Percentiles rank a stretch among this genome's conserved stretches.
phyloP scores from a whole-genome alignment of 2,113 vertebrate genomes.

The Nibea albiflora region DNA sequence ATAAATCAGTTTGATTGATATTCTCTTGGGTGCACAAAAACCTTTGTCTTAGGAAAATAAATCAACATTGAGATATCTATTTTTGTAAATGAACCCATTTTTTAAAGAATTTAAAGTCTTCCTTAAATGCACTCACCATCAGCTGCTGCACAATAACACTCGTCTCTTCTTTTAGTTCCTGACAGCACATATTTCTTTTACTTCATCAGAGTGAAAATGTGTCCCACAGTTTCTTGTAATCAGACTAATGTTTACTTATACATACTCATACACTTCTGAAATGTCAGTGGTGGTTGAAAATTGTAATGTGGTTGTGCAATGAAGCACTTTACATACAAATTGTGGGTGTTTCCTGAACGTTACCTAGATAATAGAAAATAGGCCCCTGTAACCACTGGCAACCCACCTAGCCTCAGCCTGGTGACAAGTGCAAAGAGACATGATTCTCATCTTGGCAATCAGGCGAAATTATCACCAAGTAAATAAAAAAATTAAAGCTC shows the following conservation, averaged over 20 bases:
- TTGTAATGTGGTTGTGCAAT: constrained; percentile 43
- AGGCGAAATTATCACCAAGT: constrained; percentile 22
- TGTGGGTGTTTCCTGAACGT: constrained; percentile 81
- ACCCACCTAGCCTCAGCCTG: constrained; percentile 60
- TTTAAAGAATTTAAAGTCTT: background rate
- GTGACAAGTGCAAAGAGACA: constrained; percentile 54
- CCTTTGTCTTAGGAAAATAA: background rate
- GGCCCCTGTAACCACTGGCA: constrained; percentile 78
- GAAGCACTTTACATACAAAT: constrained; percentile 59
- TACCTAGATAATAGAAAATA: constrained; percentile 73
- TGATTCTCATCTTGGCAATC: constrained; percentile 34
- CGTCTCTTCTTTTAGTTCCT: background rate
- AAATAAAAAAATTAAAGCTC: constrained; percentile 45
- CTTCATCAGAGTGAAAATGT: background rate
- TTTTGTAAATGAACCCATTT: background rate
- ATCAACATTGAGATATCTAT: background rate
- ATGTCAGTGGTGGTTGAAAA: constrained; percentile 39
- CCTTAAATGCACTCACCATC: background rate
- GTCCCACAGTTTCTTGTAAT: constrained; percentile 25
- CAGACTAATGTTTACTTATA: constrained; percentile 32
- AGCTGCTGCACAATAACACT: background rate
- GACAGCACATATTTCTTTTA: background rate
- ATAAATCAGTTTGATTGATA: background rate
- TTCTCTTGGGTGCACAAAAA: background rate
- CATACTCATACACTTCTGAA: constrained; percentile 37